Evolutionary conservation across 1,140 invertebrate species (phyloP), one percentile per base, ranked within the genome.

Genomic region (Lutraria rhynchaena): DNA sequence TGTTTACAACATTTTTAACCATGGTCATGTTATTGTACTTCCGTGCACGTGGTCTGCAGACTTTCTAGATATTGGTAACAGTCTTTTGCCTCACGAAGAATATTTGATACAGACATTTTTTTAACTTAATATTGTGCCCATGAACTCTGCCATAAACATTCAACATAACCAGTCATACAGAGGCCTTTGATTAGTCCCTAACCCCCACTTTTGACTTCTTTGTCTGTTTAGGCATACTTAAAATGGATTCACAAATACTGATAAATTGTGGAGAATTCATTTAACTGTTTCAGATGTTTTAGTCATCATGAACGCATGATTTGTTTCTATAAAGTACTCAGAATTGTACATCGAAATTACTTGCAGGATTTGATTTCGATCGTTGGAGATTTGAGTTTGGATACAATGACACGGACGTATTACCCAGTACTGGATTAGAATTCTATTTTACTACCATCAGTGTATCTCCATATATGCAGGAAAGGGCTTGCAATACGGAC

Each of bases 21-120:
- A 76, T 9, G 35, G 37, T 49, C 4, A 57, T 29, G 27, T 76
- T 0, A 37, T 37, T 4, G 53, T 37, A 19, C 24, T 51, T 17
- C 73, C 73, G 17, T 76, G 73, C 35, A 29, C 11, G 17, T 76
- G 73, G 73, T 24, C 29, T 0, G 1, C 57, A 3, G 73, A 27
- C 41, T 76, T 76, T 33, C 22, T 76, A n/a, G 53, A 76, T n/a
- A 3, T 13, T 33, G 44, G 73, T 76, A 37, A 51, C 37, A 44
- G 3, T 27, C 24, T n/a, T 53, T n/a, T n/a, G n/a, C n/a, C n/a
- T n/a, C n/a, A n/a, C n/a, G n/a, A n/a, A n/a, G n/a, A n/a, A n/a
- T n/a, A n/a, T n/a, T n/a, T n/a, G n/a, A n/a, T n/a, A n/a, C n/a
- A n/a, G 3, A 53, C 24, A 53, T 11, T 7, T 46, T 46, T 46